Base-by-base conservation (phyloP, 2,797 vertebrate genomes). In the Hypotaenidia philippensis region DNA sequence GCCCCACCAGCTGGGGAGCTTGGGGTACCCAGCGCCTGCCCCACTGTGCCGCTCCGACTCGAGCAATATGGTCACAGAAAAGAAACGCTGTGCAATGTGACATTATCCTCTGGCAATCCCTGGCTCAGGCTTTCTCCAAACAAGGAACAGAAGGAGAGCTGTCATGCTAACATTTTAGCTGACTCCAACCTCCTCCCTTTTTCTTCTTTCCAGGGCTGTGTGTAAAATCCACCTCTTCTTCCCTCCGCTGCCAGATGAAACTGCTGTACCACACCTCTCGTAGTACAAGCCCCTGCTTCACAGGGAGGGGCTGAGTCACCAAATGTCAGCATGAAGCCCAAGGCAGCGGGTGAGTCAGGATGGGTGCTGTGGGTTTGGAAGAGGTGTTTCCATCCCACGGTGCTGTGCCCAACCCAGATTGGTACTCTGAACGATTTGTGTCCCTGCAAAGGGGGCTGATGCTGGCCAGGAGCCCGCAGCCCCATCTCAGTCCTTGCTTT, bases 131-230 rank as follows among this genome's bases (percentile, higher is more conserved):
- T 25, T 56, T 86, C 88, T 91, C 27, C 76, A 74, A 80, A 4
- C 60, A 80, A 45, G 57, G 90, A 95, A 82, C 83, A 92, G 94
- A 96, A 95, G 89, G 89, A 93, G 66, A 96, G 21, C 55, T 88
- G 66, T 89, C 94, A 25, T 49, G 86, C 79, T 97, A 81, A 71
- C 83, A 72, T 97, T 96, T 86, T 70, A 84, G 81, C 88, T 80
- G 91, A 78, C 84, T 96, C 93, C 91, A 94, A 22, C 89, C 88
- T 92, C 80, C 74, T 80, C 76, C 74, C 87, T 21, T 29, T 57
- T 36, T 44, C 14, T n/a, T 57, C 53, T 11, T 21, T n/a, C 84
- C 56, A 14, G 5, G 68, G 55, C 22, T 86, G 64, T 64, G 86
- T 80, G 60, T 86, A 44, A 93, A 90, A 93, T 66, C 91, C 59